Percentiles rank a stretch among this genome's conserved stretches.
These are phyloP conservation scores for Hepsetus odoe DNA, from an alignment of 2,113 vertebrate genomes.

Conservation along the genomic window DNA sequence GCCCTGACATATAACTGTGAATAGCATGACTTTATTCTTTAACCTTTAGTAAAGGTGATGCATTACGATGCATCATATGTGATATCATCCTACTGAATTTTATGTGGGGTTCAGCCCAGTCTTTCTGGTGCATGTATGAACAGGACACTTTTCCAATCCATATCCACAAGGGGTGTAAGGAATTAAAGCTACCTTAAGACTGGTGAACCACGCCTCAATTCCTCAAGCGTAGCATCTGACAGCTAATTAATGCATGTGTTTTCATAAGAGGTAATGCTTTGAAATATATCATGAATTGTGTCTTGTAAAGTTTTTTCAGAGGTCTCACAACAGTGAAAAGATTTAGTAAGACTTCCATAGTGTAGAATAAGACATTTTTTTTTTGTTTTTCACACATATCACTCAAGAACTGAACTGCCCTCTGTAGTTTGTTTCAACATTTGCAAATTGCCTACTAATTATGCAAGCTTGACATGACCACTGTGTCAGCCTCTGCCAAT, in stretches of 20 bases:
- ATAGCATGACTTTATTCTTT: too few species aligned
- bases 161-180: slow-evolving; percentile 24
- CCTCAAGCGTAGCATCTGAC: slow-evolving; percentile 56
- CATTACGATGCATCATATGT: background rate
- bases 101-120: background rate
- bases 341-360: slow-evolving; percentile 23
- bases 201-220: slow-evolving; percentile 52
- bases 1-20: too few species aligned
- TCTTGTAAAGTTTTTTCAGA: slow-evolving; percentile 48
- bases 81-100: background rate
- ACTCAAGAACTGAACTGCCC: background rate
- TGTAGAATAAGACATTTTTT: background rate
- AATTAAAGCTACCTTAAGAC: slow-evolving; percentile 14
- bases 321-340: slow-evolving; percentile 46
- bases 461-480: slow-evolving; percentile 20
- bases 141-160: slow-evolving; percentile 31
- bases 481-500: slow-evolving; percentile 54
- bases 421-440: slow-evolving; percentile 33
- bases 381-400: slow-evolving; percentile 3
- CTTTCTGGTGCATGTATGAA: slow-evolving; percentile 30
- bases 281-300: slow-evolving; percentile 60
- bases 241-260: slow-evolving; percentile 59
- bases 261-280: slow-evolving; percentile 41
- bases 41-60: background rate
- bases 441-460: slow-evolving; percentile 36